These are phyloP conservation scores for Iphiclides podalirius DNA, from an alignment of 2,888 invertebrate genomes.

Conservation along the genomic window DNA sequence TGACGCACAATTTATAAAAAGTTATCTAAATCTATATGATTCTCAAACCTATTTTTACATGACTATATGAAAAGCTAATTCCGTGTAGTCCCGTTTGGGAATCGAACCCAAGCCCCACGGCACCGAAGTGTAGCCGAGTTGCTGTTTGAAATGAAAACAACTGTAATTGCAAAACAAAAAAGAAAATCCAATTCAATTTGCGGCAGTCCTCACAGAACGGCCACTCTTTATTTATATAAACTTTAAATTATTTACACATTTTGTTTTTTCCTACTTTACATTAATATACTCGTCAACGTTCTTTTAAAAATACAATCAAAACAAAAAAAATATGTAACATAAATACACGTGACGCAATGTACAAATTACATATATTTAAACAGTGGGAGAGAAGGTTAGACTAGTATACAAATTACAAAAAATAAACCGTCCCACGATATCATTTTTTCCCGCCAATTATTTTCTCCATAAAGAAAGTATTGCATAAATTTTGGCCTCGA, in stretches of 20 bases:
- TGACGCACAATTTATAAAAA: too few species aligned
- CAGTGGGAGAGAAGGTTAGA: conserved; percentile 65
- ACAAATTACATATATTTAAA: conserved; percentile 59
- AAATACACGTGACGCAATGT: conserved; percentile 68
- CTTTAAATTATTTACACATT: conserved; percentile 80
- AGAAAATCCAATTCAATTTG: conserved; percentile 36
- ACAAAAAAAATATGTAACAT: conserved; percentile 66
- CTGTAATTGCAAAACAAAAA: too few species aligned
- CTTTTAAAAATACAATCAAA: conserved; percentile 73
- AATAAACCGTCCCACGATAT: conserved; percentile 57
- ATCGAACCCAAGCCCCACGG: too few species aligned
- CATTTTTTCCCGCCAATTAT: conserved; percentile 42
- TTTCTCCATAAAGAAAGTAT: conserved; percentile 54
- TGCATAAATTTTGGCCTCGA: conserved; percentile 64
- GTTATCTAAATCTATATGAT: too few species aligned
- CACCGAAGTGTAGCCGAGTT: too few species aligned
- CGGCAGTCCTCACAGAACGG: conserved; percentile 68
- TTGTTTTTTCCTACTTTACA: conserved; percentile 75
- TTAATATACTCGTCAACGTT: conserved; percentile 75
- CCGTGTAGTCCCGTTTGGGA: too few species aligned
- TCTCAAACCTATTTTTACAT: too few species aligned
- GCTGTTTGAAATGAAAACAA: too few species aligned
- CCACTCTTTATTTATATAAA: conserved; percentile 78
- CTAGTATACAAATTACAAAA: conserved; percentile 77
- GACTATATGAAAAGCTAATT: too few species aligned